Conservation (phyloP, 2,113 vertebrate genomes). For the Athene cunicularia region DNA sequence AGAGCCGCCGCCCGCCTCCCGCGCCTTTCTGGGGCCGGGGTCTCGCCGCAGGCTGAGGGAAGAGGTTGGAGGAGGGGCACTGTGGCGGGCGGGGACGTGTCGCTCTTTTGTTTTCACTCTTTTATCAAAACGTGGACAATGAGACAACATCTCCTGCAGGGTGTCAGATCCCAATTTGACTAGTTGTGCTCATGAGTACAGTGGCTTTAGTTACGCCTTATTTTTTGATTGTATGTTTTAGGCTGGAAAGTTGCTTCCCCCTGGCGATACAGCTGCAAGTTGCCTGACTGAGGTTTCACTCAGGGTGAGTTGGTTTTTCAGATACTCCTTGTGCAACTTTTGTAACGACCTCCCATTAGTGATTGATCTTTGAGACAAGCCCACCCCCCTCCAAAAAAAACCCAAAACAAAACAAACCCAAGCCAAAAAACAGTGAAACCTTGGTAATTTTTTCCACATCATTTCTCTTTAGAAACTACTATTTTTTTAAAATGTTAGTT, state of each 20-base stretch:
- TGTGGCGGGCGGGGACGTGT: rapidly evolving
- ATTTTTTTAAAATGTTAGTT: background rate
- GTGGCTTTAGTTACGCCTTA: background rate
- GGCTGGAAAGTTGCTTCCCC: constrained; percentile 78
- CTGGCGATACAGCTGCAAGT: constrained; percentile 51
- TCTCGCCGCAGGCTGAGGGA: too few species aligned
- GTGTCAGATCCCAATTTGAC: background rate
- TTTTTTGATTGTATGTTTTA: constrained; percentile 17
- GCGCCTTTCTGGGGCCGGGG: background rate
- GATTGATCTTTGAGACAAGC: background rate
- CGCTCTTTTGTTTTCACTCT: background rate
- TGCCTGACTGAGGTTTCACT: constrained; percentile 78
- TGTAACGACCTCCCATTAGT: background rate
- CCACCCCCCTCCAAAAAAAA: too few species aligned
- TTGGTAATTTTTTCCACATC: background rate
- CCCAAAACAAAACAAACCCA: background rate
- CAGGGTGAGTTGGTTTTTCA: constrained; percentile 69
- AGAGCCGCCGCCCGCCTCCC: rapidly evolving
- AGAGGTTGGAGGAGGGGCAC: background rate
- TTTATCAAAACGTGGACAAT: rapidly evolving
- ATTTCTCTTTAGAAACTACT: background rate
- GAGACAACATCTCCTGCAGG: background rate
- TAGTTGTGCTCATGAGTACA: background rate
- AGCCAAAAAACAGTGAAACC: background rate
- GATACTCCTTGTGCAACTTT: background rate